Percentiles rank a stretch among this genome's conserved stretches.
Conservation (phyloP, 2,113 vertebrate genomes). For the Forbesichthys papilliferus region DNA sequence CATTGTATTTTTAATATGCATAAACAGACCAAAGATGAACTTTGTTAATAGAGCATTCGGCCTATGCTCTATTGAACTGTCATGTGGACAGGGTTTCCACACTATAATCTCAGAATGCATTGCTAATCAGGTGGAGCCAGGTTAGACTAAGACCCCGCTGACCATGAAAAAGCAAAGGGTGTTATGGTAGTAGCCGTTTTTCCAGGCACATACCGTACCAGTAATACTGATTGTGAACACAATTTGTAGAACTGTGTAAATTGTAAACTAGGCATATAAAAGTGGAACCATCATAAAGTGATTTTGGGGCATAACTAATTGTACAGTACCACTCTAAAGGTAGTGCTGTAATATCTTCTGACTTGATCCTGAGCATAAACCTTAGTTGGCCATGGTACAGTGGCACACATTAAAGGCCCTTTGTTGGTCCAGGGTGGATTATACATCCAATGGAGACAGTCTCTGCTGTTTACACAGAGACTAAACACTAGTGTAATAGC, state of each 20-base stretch:
- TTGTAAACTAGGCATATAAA: constrained; percentile 15
- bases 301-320: constrained; percentile 35
- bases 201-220: constrained; percentile 10
- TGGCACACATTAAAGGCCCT: constrained; percentile 11
- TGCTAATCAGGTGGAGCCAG: no score
- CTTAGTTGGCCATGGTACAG: constrained; percentile 25
- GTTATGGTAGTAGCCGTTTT: constrained; percentile 29
- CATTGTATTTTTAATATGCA: no score
- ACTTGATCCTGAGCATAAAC: constrained; percentile 20
- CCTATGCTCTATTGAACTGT: no score
- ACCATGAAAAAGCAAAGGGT: constrained; percentile 27
- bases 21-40: no score
- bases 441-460: background rate
- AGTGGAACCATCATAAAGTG: constrained; percentile 31
- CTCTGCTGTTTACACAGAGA: constrained; percentile 27
- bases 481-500: constrained; percentile 20
- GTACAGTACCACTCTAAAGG: constrained; percentile 27
- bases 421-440: constrained; percentile 6
- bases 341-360: constrained; percentile 31
- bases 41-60: no score
- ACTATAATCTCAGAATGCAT: no score
- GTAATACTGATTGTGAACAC: constrained; percentile 16
- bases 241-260: constrained; percentile 20
- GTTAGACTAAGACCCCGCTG: background rate
- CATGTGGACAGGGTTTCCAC: no score